A percentile compares a stretch with the other conserved stretches of the same genome.
phyloP scores from a whole-genome alignment of 92 coral and sea anemone species.

The Palythoa grandiflora region DNA sequence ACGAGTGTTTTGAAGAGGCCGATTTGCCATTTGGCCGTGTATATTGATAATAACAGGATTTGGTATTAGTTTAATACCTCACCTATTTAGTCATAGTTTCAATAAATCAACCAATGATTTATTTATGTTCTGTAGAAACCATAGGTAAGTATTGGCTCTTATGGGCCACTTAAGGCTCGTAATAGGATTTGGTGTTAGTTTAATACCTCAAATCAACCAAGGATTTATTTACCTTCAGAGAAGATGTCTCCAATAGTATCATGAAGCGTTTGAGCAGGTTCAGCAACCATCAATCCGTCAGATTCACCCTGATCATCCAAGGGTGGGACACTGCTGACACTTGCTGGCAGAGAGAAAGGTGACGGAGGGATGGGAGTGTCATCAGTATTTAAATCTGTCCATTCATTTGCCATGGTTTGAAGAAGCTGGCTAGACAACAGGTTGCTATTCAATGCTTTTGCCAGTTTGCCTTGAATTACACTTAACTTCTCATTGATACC shows the following conservation, averaged over 20 bases:
- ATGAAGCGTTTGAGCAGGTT: slow-evolving; percentile 93
- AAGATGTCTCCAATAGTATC: slow-evolving; percentile 91
- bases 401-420: slow-evolving; percentile 47
- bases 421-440: slow-evolving; percentile 51
- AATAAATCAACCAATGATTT: not conserved
- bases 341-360: slow-evolving; percentile 74
- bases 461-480: slow-evolving; percentile 89
- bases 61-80: no score
- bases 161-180: not conserved
- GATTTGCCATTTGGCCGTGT: no score
- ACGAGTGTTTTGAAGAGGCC: no score
- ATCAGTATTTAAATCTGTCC: slow-evolving; percentile 74
- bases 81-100: no score
- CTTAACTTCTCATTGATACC: slow-evolving; percentile 85
- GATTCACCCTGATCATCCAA: slow-evolving; percentile 65
- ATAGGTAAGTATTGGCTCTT: no score
- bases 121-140: no score
- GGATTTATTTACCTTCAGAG: slow-evolving; percentile 66
- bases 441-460: slow-evolving; percentile 68
- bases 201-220: not conserved
- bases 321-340: slow-evolving; percentile 64
- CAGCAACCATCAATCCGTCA: slow-evolving; percentile 92
- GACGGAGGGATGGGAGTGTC: slow-evolving; percentile 82
- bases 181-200: no score
- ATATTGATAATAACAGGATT: no score